These are phyloP conservation scores for Decapterus maruadsi DNA, from an alignment of 2,797 vertebrate species.

Conservation along the genomic window DNA sequence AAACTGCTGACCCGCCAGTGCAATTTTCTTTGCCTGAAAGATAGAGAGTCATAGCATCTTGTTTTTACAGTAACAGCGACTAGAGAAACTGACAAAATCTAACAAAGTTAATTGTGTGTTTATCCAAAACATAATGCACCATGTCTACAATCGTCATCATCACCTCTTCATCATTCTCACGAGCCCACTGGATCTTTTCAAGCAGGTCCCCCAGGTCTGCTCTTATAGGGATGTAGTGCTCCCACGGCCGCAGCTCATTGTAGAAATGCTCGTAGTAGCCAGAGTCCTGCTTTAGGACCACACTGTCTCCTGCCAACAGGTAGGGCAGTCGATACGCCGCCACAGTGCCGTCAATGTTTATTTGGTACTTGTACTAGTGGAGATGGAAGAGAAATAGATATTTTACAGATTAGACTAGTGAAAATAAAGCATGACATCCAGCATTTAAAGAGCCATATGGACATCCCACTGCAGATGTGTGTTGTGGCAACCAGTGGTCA, in stretches of 20 bases:
- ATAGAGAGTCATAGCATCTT: neutral
- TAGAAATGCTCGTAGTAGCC: constrained; percentile 98
- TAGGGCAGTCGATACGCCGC: constrained; percentile 97
- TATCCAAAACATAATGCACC: neutral
- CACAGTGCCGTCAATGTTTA: constrained; percentile 97
- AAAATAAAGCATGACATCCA: no score
- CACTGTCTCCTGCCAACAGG: constrained; percentile 93
- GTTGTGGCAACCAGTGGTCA: no score
- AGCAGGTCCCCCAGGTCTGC: constrained; percentile 94
- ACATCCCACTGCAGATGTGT: neutral
- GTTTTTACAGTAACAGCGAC: neutral
- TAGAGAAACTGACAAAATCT: neutral
- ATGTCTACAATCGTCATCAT: neutral
- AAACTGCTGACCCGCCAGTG: constrained; percentile 92
- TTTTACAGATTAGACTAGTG: neutral
- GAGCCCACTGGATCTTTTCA: constrained; percentile 95
- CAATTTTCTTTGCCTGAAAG: constrained; percentile 91
- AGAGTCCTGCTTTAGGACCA: constrained; percentile 98
- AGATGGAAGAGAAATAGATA: constrained; percentile 13
- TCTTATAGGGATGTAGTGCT: constrained; percentile 94
- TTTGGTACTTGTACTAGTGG: constrained; percentile 96
- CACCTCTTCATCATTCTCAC: constrained; percentile 94
- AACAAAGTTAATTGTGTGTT: neutral
- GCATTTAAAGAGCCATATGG: neutral
- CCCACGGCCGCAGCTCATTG: constrained; percentile 91